Conservation (phyloP, 2,888 invertebrate genomes). For the Rhogogaster chlorosoma region DNA sequence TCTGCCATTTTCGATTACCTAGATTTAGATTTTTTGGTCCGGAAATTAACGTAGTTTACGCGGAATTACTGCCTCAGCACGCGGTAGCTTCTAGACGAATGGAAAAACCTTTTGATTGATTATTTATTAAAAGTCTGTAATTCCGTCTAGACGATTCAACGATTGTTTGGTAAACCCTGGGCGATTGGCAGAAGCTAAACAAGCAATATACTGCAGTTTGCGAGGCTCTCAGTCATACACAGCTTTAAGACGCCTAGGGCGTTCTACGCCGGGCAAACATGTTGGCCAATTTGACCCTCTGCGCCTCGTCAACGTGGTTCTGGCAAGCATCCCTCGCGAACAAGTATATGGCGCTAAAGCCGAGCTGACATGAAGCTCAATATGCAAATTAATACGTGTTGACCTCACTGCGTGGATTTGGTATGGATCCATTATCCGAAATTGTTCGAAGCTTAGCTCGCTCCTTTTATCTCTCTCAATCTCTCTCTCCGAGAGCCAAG, state of each 20-base stretch:
- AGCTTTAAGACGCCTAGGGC: conserved; percentile 25
- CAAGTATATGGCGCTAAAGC: conserved; percentile 10
- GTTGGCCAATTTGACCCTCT: conserved; percentile 33
- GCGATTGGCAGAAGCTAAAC: conserved; percentile 22
- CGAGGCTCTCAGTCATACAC: conserved; percentile 8
- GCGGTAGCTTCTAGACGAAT: no score
- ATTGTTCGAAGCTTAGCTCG: background rate
- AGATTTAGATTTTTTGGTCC: no score
- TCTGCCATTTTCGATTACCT: no score
- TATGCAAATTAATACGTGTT: conserved; percentile 40
- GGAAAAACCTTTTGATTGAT: no score
- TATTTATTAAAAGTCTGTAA: background rate
- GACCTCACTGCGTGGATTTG: background rate
- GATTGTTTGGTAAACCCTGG: background rate
- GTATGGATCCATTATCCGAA: background rate
- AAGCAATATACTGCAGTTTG: background rate
- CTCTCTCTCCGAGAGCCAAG: no score
- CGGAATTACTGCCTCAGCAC: no score
- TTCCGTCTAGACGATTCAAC: background rate
- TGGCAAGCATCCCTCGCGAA: background rate
- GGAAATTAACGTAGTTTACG: no score
- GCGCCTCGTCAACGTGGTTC: background rate
- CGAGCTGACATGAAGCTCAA: background rate
- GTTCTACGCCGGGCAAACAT: conserved; percentile 26
- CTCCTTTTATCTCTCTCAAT: background rate